Conservation (phyloP, 2,888 invertebrate genomes). For the Acrocyrtus sp. region DNA sequence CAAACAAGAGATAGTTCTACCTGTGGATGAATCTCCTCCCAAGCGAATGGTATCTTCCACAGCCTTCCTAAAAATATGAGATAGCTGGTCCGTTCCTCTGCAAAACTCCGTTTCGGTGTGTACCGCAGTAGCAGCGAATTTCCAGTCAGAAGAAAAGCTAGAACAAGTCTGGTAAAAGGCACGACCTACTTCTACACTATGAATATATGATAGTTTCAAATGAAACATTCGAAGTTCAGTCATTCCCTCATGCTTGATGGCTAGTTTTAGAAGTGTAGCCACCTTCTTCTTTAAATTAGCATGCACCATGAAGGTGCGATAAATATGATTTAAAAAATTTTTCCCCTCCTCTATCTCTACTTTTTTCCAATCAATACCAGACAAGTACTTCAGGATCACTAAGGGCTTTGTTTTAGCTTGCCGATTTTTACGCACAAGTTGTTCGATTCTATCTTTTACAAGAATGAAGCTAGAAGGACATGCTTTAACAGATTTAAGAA, state of each 20-base stretch:
- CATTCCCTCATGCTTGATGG: neutral
- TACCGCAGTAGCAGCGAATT: slow-evolving; percentile 1
- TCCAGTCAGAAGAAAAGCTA: slow-evolving; percentile 5
- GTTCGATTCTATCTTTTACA: slow-evolving; percentile 9
- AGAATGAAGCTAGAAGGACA: slow-evolving; percentile 8
- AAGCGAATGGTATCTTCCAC: neutral
- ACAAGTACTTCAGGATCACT: slow-evolving; percentile 1
- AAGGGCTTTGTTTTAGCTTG: neutral
- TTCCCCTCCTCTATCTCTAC: neutral
- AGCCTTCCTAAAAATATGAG: neutral
- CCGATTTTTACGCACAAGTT: neutral
- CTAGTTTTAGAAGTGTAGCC: slow-evolving; percentile 2
- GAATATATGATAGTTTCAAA: slow-evolving; percentile 8
- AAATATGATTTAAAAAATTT: slow-evolving; percentile 3
- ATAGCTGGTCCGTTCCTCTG: neutral
- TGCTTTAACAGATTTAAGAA: neutral
- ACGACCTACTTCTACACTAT: slow-evolving; percentile 6
- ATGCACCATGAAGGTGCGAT: neutral
- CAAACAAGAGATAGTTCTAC: too few relatives aligned
- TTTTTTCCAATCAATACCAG: slow-evolving; percentile 10
- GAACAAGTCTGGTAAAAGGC: slow-evolving; percentile 3
- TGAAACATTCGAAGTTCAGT: slow-evolving; percentile 7
- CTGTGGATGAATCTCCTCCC: slow-evolving; percentile 3
- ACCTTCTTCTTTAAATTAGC: neutral
- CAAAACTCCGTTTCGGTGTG: slow-evolving; percentile 13